Evolutionary conservation across 2,113 vertebrate species (phyloP).

Genomic region (Suncus etruscus): DNA sequence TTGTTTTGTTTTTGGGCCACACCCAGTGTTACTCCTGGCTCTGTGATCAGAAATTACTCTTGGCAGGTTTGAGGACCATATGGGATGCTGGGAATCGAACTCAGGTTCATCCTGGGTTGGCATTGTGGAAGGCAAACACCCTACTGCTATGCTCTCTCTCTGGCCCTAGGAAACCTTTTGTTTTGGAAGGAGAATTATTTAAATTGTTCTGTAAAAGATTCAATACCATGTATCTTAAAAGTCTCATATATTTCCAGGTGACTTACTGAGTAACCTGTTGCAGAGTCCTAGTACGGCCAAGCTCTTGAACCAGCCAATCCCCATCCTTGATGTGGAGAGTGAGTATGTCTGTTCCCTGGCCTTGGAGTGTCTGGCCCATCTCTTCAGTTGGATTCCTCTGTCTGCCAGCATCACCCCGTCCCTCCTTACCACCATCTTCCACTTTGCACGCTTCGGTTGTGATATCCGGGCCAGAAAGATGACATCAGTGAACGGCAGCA

Average conservation of each 20-base stretch:
- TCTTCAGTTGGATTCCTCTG: conserved; percentile 99
- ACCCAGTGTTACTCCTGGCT: too few relatives aligned
- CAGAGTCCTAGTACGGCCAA: conserved; percentile 94
- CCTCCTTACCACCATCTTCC: conserved; percentile 98
- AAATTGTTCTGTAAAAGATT: conserved; percentile 16
- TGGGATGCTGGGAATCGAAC: too few relatives aligned
- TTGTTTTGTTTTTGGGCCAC: too few relatives aligned
- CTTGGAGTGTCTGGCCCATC: conserved; percentile 97
- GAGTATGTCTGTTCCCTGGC: conserved; percentile 95
- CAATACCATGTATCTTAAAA: background rate
- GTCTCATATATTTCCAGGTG: conserved; percentile 78
- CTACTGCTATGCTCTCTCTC: too few relatives aligned
- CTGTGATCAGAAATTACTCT: too few relatives aligned
- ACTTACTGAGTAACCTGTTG: conserved; percentile 93
- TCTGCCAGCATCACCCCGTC: conserved; percentile 97
- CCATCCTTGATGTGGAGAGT: conserved; percentile 94
- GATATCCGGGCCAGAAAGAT: conserved; percentile 91
- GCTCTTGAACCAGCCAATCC: conserved; percentile 94
- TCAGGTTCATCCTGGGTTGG: too few relatives aligned
- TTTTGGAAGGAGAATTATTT: conserved; percentile 46
- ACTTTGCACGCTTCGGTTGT: conserved; percentile 98
- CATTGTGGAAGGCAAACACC: too few relatives aligned
- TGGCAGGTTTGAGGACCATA: too few relatives aligned
- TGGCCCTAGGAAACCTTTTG: too few relatives aligned
- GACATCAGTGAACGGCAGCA: conserved; percentile 92